Evolutionary conservation across 2,113 vertebrate genomes (phyloP), one percentile per base, ranked within the genome.

Genomic region (Lepus timidus): DNA sequence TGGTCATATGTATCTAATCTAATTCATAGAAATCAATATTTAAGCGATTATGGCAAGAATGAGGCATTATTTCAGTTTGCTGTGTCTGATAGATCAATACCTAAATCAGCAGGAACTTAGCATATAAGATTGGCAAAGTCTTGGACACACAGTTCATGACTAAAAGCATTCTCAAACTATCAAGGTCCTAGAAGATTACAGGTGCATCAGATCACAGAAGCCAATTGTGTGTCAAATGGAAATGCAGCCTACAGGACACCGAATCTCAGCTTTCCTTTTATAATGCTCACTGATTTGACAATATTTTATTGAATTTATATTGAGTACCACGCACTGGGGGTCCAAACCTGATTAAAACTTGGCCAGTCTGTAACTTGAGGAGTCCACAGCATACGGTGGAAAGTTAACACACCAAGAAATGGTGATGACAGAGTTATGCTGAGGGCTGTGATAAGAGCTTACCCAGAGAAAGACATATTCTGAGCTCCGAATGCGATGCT

Each of bases 81-180:
- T 87, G 1, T 55, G 5, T 62, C 85, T 33, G 86, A 67, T 58
- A 87, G 44, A 81, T 79, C 25, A 17, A 2, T 61, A 64, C 16
- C 11, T 78, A 58, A 94, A 29, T 23, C 68, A 78, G 1, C 61
- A 12, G 85, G 92, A 94, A 85, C 68, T n/a, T 31, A 84, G 49
- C 27, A 93, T 7, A 84, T 0, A 90, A 25, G 20, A 61, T n/a
- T 6, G 84, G 80, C 1, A 75, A 64, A 91, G 74, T 58, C 64
- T 71, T 88, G 13, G 22, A 84, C 58, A 82, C 49, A 10, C 12
- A 39, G 17, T n/a, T 4, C 16, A 95, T 6, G 6, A 64, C 55
- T 70, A 85, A 85, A 76, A 93, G 9, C n/a, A 71, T 78, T 76
- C 55, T 62, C 58, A 84, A 85, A 75, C n/a, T n/a, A 92, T 85